Evolutionary conservation across 1,140 invertebrate species (phyloP), one percentile per base, ranked within the genome.

Genomic region (Zaprionus tsacasi): DNA sequence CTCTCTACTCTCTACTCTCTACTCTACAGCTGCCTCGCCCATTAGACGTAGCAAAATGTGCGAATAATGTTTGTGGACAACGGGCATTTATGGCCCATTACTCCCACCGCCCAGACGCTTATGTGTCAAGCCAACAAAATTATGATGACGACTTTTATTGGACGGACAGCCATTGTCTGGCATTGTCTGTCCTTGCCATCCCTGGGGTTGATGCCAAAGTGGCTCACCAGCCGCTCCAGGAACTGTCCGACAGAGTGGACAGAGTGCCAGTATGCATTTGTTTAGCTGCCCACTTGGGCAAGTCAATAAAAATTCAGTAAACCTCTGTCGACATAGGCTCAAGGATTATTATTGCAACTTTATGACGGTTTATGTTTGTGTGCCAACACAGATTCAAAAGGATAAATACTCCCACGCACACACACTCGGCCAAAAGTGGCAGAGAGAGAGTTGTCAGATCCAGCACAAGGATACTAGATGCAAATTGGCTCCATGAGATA

Each of bases 251-350:
- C 38, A 61, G 45, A 6, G 5, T 33, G 33, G 33, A 2, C 7
- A 8, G 33, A 2, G 4, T 35, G 59, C 40, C 69, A 63, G 59
- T n/a, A 35, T 50, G 65, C 57, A 21, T 35, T 57, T 35, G 54
- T 1, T 56, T 36, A 30, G 17, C 54, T 30, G 43, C 61, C 66
- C 40, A 21, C 66, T 54, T 38, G 33, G 52, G 60, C 66, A 70
- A 85, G 86, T 89, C 85, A 89, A 89, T 89, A 89, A 89, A 89
- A 89, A 90, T 85, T 89, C 81, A 89, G 85, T 90, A 89, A 89
- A 85, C 76, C 81, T 72, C 67, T 89, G 78, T 85, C 78, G 71
- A 85, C 85, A 81, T 89, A 81, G 85, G 85, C 85, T 88, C 81
- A 85, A 90, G 85, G 75, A 89, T 85, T 81, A 89, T 89, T 89